These are phyloP conservation scores for Calonectris borealis DNA, from an alignment of 2,113 vertebrate species.

Conservation along the genomic window DNA sequence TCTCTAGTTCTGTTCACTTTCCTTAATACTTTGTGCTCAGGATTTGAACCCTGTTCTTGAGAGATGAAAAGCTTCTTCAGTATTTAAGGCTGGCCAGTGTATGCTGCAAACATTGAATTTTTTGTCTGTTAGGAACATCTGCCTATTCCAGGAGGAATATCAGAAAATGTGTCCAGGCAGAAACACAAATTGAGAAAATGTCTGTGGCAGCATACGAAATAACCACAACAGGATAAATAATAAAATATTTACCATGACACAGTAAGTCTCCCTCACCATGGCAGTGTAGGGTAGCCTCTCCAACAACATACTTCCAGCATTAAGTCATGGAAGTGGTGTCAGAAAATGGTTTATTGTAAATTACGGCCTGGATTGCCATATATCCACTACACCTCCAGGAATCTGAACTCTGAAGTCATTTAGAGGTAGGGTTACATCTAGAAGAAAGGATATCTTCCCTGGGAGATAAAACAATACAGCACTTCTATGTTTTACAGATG, in stretches of 20 bases:
- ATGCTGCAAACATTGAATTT: background rate
- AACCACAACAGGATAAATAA: slow-evolving; percentile 55
- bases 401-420: slow-evolving; percentile 64
- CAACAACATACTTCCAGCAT: slow-evolving; percentile 40
- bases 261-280: slow-evolving; percentile 8
- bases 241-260: slow-evolving; percentile 45
- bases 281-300: slow-evolving; percentile 1
- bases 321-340: slow-evolving; percentile 42
- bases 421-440: slow-evolving; percentile 60
- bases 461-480: slow-evolving; percentile 67
- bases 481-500: slow-evolving; percentile 66
- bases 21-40: background rate
- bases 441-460: slow-evolving; percentile 61
- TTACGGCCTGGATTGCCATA: slow-evolving; percentile 45
- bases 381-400: slow-evolving; percentile 69
- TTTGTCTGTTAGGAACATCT: slow-evolving; percentile 52
- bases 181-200: slow-evolving; percentile 6
- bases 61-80: background rate
- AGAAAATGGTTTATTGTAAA: slow-evolving; percentile 61
- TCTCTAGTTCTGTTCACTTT: background rate
- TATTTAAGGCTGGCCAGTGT: background rate
- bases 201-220: slow-evolving; percentile 14
- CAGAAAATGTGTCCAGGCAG: slow-evolving; percentile 20
- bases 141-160: slow-evolving; percentile 38
- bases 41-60: background rate